These are phyloP conservation scores for Myxocyprinus asiaticus DNA, from an alignment of 2,113 vertebrate species.

Conservation along the genomic window DNA sequence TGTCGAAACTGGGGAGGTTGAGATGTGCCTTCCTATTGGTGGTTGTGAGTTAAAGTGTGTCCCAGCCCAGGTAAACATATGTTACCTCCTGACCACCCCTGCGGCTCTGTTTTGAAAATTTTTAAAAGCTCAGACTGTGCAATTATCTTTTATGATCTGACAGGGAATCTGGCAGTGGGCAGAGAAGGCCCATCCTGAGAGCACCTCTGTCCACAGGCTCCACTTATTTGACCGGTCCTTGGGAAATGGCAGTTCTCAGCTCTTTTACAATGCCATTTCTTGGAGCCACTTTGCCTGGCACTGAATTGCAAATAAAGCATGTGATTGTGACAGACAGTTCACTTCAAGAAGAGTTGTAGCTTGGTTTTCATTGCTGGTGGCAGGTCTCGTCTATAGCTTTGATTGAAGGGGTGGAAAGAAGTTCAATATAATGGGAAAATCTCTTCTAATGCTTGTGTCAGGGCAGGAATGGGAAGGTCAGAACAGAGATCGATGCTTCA, in stretches of 20 bases:
- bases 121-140: slow-evolving; percentile 67
- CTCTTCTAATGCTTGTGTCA: slow-evolving; percentile 68
- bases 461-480: slow-evolving; percentile 65
- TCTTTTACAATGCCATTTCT: slow-evolving; percentile 27
- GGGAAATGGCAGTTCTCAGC: slow-evolving; percentile 33
- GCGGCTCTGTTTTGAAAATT: slow-evolving; percentile 68
- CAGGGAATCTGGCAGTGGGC: slow-evolving; percentile 70
- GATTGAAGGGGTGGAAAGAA: slow-evolving; percentile 47
- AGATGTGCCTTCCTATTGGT: background rate
- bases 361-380: slow-evolving; percentile 26
- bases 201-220: no score
- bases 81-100: slow-evolving; percentile 56
- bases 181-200: background rate
- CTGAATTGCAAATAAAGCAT: slow-evolving; percentile 42
- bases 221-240: slow-evolving; percentile 33
- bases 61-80: slow-evolving; percentile 58
- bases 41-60: background rate
- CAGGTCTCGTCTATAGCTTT: slow-evolving; percentile 35
- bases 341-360: slow-evolving; percentile 13
- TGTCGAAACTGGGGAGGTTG: background rate
- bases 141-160: slow-evolving; percentile 83
- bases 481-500: slow-evolving; percentile 62
- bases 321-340: slow-evolving; percentile 45
- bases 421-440: slow-evolving; percentile 56
- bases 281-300: background rate